phyloP scores from a whole-genome alignment of 2,888 invertebrate species.

The Pyrrhia umbra region DNA sequence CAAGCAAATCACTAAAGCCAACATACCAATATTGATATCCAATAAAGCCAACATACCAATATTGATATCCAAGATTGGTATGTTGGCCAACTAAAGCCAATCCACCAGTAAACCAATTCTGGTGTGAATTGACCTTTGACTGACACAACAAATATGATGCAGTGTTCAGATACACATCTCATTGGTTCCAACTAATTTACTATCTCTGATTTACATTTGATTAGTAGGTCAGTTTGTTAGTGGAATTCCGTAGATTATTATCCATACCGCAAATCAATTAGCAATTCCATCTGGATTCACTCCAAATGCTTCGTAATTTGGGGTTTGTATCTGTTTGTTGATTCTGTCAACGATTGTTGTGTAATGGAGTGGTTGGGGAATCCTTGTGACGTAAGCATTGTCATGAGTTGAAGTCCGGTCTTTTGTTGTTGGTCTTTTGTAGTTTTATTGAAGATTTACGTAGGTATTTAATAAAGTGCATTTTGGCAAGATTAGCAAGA shows the following conservation, averaged over 20 bases:
- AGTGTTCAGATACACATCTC: slow-evolving; percentile 2
- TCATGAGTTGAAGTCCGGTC: neutral
- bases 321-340: slow-evolving; percentile 37
- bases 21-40: no score
- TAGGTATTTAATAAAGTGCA: no score
- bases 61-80: no score
- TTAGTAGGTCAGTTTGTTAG: slow-evolving; percentile 39
- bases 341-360: slow-evolving; percentile 15
- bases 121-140: neutral
- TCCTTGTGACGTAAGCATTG: neutral
- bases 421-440: no score
- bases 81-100: no score
- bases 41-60: no score
- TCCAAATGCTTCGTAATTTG: slow-evolving; percentile 39
- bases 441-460: no score
- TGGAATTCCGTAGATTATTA: slow-evolving; percentile 44
- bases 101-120: no score
- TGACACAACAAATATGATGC: neutral
- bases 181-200: slow-evolving; percentile 34
- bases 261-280: slow-evolving; percentile 50
- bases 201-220: slow-evolving; percentile 37
- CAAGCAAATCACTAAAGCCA: no score
- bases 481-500: no score
- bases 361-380: neutral
- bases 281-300: slow-evolving; percentile 52